Base-by-base conservation (phyloP, 1,140 invertebrate species). In the Centruroides vittatus region DNA sequence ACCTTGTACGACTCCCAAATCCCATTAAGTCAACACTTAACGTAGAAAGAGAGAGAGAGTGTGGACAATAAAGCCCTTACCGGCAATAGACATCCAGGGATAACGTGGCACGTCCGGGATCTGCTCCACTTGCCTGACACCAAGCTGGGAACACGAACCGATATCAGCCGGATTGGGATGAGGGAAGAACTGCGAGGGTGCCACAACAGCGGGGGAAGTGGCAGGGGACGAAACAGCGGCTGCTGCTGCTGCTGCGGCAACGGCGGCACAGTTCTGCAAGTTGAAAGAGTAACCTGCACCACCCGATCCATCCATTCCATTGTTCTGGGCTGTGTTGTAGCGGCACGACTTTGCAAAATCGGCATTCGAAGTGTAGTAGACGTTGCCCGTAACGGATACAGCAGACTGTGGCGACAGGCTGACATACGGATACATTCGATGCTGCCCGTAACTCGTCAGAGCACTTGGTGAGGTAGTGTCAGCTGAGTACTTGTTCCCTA, bases 11-110 rank as follows among this genome's bases (percentile, higher is more conserved):
- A 41, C 41, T 41, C 41, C 41, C 41, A 41, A 41, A 41, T 41
- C 41, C 41, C 41, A 41, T 41, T 41, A 41, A 41, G 8, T 41
- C 41, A 41, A 41, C 41, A 41, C 41, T 41, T 41, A 41, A 23
- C 23, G 23, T 23, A 23, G 23, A 36, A 59, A 51, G 23, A 46
- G 47, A 60, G 34, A 55, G 59, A 59, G 59, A 36, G 13, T 48
- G 49, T 49, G 23, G 48, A 34, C 47, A 51, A 34, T 34, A 13
- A n/a, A 11, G 12, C 12, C 82, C 82, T 86, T 82, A 93, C 91
- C 91, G 79, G 89, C 92, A 74, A 93, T 90, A 67, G 89, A 89
- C 89, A 94, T 93, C 91, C 91, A 94, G n/a, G 91, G 90, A 75
- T 93, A 93, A 71, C 89, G 81, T 12, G 89, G 89, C 70, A 93